Conservation (phyloP, 2,888 invertebrate species). For the Aphodius sticticus region DNA sequence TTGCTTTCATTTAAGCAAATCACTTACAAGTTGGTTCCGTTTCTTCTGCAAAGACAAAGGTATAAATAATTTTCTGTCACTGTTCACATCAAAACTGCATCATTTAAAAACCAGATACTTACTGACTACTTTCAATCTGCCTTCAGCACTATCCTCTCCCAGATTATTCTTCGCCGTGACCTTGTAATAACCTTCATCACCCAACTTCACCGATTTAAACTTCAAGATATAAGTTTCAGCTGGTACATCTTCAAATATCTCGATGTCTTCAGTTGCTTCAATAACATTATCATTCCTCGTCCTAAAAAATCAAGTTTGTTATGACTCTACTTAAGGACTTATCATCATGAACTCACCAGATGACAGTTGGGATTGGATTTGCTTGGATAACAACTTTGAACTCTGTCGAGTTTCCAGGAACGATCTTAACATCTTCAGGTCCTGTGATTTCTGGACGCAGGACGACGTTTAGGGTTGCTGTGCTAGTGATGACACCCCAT, state of each 20-base stretch:
- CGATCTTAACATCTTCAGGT: constrained; percentile 74
- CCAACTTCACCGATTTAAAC: constrained; percentile 73
- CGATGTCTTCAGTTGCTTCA: constrained; percentile 65
- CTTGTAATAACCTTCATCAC: constrained; percentile 81
- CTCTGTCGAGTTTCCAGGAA: constrained; percentile 79
- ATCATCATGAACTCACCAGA: constrained; percentile 67
- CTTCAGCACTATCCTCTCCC: constrained; percentile 75
- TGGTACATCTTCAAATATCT: constrained; percentile 68
- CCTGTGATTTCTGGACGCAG: constrained; percentile 82
- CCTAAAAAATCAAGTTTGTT: constrained; percentile 55
- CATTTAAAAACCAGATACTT: constrained; percentile 53
- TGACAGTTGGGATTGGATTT: constrained; percentile 88
- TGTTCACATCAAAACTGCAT: not conserved
- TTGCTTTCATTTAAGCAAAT: constrained; percentile 29
- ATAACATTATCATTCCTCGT: constrained; percentile 71
- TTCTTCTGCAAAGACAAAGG: constrained; percentile 53
- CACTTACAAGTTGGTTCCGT: constrained; percentile 57
- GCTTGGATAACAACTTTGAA: constrained; percentile 86
- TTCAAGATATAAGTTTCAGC: constrained; percentile 75
- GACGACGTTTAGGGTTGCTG: constrained; percentile 79
- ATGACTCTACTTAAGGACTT: not conserved
- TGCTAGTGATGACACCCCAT: constrained; percentile 77
- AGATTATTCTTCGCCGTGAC: constrained; percentile 80
- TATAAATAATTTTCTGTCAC: not conserved
- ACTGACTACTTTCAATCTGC: constrained; percentile 78